These are phyloP conservation scores for Drosophila triauraria DNA, from an alignment of 1,140 invertebrate species.

Conservation along the genomic window DNA sequence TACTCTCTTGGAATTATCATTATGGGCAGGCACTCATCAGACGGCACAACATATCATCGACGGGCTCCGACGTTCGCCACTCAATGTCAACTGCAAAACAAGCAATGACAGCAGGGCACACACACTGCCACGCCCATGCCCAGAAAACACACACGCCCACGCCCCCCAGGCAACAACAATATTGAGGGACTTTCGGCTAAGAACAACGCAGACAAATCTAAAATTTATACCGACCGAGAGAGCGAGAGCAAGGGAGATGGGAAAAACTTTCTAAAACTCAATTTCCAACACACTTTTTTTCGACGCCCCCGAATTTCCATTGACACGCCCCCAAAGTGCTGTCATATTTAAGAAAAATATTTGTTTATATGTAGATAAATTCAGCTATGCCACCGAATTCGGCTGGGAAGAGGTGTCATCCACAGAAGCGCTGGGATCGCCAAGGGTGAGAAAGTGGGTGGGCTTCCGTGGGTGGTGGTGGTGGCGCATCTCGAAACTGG, in stretches of 20 bases:
- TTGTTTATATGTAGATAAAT: slow-evolving; percentile 81
- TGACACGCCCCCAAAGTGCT: slow-evolving; percentile 70
- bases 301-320: slow-evolving; percentile 54
- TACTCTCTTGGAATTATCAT: slow-evolving; percentile 63
- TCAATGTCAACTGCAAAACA: slow-evolving; percentile 82
- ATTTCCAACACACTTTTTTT: slow-evolving; percentile 66
- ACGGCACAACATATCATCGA: slow-evolving; percentile 78
- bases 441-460: slow-evolving; percentile 31
- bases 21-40: slow-evolving; percentile 51
- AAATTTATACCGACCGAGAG: slow-evolving; percentile 18
- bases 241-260: slow-evolving; percentile 11
- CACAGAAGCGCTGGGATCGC: slow-evolving; percentile 41
- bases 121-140: slow-evolving; percentile 55
- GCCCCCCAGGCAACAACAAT: slow-evolving; percentile 13
- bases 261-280: slow-evolving; percentile 76
- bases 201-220: slow-evolving; percentile 60
- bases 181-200: slow-evolving; percentile 45
- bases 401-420: slow-evolving; percentile 62
- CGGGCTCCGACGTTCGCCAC: slow-evolving; percentile 56
- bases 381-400: slow-evolving; percentile 21
- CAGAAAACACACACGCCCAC: slow-evolving; percentile 18
- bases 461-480: slow-evolving; percentile 10
- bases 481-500: slow-evolving; percentile 36
- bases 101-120: slow-evolving; percentile 70
- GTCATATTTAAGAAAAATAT: slow-evolving; percentile 81